Base-by-base conservation (phyloP, 2,797 vertebrate genomes). In the Myotis planiceps region DNA sequence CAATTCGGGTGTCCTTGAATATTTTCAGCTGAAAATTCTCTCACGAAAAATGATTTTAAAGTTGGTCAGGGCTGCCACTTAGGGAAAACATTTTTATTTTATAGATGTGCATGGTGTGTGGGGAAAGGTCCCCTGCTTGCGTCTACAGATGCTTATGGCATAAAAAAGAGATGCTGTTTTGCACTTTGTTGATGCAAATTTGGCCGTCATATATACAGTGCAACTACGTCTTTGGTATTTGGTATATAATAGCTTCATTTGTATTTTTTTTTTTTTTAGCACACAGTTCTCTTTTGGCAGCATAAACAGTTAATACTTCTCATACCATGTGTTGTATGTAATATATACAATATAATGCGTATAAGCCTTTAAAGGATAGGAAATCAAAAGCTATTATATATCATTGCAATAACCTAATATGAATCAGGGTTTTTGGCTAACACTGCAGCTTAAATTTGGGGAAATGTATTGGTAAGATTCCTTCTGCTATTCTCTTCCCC, bases 161-260 rank as follows among this genome's bases (percentile, higher is more conserved):
- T 29, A 60, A 60, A 60, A 58, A 29, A 29, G 58, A 60, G 49
- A 76, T 86, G 89, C 23, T 95, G 18, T 58, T 88, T 18, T 58
- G 63, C 23, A 39, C 23, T 90, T 90, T 84, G 15, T 75, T 94
- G 68, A 82, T 95, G 14, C 14, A 72, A 47, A 71, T 81, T 81
- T 68, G 42, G 32, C 10, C 63, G 8, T 58, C 63, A 55, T 63
- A 25, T 78, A 47, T 60, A 60, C 27, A 58, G 37, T 74, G 21
- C 3, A 63, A 83, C 58, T 92, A 81, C 27, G 32, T 81, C 63
- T 89, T 87, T 80, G 69, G 23, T 88, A 29, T 88, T 71, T 87
- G 42, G 23, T 19, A 15, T 81, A 32, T 65, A 51, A 88, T 72
- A 86, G 10, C 55, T 95, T 96, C 72, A 85, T 81, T 94, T 95